A percentile compares a stretch with the other conserved stretches of the same genome.
phyloP scores from a whole-genome alignment of 2,113 vertebrate species.

The Ranitomeya variabilis region DNA sequence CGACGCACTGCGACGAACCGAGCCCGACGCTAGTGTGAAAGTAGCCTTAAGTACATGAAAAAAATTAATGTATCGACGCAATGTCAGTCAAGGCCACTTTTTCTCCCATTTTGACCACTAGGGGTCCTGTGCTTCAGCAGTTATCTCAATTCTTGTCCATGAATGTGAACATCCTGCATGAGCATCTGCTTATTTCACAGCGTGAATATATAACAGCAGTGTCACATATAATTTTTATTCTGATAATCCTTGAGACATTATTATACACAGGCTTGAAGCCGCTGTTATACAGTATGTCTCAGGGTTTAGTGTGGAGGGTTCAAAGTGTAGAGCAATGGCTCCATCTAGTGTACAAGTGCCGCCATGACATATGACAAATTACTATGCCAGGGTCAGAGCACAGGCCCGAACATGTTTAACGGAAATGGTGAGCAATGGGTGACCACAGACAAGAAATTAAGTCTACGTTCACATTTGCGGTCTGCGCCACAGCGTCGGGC shows the following conservation, averaged over 20 bases:
- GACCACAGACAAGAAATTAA: not conserved
- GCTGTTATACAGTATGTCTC: not conserved
- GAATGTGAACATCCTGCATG: not conserved
- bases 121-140: not conserved
- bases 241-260: not conserved
- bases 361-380: not conserved
- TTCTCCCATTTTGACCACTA: not conserved
- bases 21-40: too few relatives aligned
- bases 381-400: not conserved
- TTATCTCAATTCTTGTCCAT: not conserved
- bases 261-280: not conserved
- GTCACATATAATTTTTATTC: not conserved
- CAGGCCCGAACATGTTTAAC: not conserved
- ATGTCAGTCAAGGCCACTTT: not conserved
- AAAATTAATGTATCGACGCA: too few relatives aligned
- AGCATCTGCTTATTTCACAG: not conserved
- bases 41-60: too few relatives aligned
- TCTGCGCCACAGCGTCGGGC: too few relatives aligned
- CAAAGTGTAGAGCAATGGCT: not conserved
- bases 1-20: too few relatives aligned
- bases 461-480: too few relatives aligned
- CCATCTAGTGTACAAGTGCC: constrained; percentile 6
- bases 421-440: not conserved
- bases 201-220: not conserved
- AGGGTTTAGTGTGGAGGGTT: not conserved